phyloP scores from a whole-genome alignment of 1,140 invertebrate species.

The Drosophila sulfurigaster region DNA sequence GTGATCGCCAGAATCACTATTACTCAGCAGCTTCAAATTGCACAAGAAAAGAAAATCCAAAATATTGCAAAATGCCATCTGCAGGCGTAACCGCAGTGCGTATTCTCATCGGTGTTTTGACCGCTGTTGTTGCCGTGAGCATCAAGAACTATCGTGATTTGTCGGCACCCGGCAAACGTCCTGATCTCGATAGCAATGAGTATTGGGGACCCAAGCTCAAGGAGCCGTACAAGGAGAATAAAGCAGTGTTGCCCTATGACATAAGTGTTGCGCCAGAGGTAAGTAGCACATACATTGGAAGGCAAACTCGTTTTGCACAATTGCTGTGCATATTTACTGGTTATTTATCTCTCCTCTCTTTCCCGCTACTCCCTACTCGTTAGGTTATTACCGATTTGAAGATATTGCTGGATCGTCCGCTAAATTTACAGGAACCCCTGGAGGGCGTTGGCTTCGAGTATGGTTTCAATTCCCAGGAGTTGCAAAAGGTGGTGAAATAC shows the following conservation, averaged over 20 bases:
- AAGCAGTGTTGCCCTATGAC: conserved; percentile 64
- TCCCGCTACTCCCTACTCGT: background rate
- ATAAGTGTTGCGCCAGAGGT: conserved; percentile 67
- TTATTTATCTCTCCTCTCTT: background rate
- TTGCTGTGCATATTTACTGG: conserved; percentile 23
- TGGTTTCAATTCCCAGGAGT: conserved; percentile 90
- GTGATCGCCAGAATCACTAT: background rate
- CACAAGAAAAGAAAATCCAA: background rate
- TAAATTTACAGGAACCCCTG: conserved; percentile 87
- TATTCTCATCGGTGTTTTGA: conserved; percentile 55
- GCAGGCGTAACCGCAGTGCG: conserved; percentile 42
- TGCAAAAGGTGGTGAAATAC: conserved; percentile 89
- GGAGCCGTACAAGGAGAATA: conserved; percentile 58
- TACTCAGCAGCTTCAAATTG: background rate
- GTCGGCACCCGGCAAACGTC: conserved; percentile 54
- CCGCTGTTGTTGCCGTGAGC: conserved; percentile 46
- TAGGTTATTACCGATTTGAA: conserved; percentile 88
- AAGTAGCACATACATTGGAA: background rate
- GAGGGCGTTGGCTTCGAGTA: conserved; percentile 90
- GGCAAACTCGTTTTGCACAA: conserved; percentile 32
- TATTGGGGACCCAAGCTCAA: conserved; percentile 69
- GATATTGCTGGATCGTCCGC: conserved; percentile 86
- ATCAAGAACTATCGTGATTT: conserved; percentile 70
- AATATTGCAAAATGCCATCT: conserved; percentile 29
- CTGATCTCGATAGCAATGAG: conserved; percentile 67